These are phyloP conservation scores for Orthonychiurus folsomi DNA, from an alignment of 2,888 invertebrate genomes.

Conservation along the genomic window DNA sequence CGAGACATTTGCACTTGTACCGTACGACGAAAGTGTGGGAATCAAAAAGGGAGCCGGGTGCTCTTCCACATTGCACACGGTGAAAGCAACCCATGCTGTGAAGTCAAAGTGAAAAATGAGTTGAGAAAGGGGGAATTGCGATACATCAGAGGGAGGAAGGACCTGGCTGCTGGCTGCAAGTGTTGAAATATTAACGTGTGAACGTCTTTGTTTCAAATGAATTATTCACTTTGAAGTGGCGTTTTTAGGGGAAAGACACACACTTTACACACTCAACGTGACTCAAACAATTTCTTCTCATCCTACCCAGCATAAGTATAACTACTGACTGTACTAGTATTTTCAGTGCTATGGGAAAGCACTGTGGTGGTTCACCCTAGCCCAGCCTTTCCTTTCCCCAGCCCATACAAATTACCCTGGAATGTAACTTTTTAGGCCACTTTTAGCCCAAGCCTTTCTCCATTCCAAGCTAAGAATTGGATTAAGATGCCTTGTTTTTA, in stretches of 20 bases:
- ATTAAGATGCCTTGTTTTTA: too few species aligned
- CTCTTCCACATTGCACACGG: not conserved
- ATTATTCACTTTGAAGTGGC: conserved; percentile 32
- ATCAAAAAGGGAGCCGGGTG: not conserved
- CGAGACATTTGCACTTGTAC: too few species aligned
- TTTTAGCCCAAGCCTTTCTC: not conserved
- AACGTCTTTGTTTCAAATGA: conserved; percentile 17
- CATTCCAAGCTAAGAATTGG: too few species aligned
- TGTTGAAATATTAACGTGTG: conserved; percentile 1
- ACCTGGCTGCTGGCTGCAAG: not conserved
- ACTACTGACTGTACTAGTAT: not conserved
- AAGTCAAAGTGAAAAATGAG: not conserved
- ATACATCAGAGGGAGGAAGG: conserved; percentile 9
- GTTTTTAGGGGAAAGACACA: conserved; percentile 8
- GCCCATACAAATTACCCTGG: not conserved
- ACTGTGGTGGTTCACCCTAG: too few species aligned
- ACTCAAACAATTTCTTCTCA: not conserved
- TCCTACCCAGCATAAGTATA: not conserved
- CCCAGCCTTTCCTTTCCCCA: not conserved
- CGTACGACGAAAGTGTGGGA: not conserved
- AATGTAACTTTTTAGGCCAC: too few species aligned
- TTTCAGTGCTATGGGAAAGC: too few species aligned
- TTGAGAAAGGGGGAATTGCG: not conserved
- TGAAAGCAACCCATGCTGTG: not conserved
- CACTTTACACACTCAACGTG: not conserved